Conservation (phyloP, 1,140 invertebrate species). For the Elymnias hypermnestra region DNA sequence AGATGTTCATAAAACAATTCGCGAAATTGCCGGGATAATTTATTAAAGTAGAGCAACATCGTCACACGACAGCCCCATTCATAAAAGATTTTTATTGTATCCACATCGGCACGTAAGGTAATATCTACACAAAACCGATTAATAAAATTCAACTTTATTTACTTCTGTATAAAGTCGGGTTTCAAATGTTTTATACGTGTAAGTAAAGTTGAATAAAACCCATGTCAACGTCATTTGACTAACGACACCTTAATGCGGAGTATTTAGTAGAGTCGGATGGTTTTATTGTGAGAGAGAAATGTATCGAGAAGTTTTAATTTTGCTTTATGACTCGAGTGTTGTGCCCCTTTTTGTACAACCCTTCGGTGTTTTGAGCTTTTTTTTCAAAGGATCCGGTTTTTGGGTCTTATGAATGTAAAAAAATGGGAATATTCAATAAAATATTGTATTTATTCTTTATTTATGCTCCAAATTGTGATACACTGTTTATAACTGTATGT, state of each 20-base stretch:
- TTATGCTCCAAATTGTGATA: no score
- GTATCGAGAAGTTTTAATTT: slow-evolving; percentile 74
- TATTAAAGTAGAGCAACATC: slow-evolving; percentile 53
- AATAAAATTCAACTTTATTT: slow-evolving; percentile 15
- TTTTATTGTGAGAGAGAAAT: slow-evolving; percentile 65
- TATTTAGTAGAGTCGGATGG: slow-evolving; percentile 63
- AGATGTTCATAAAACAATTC: slow-evolving; percentile 56
- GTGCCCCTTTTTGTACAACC: slow-evolving; percentile 26
- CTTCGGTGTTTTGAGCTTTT: slow-evolving; percentile 3
- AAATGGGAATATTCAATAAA: no score
- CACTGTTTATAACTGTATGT: no score
- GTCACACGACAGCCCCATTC: slow-evolving; percentile 61
- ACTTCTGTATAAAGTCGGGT: slow-evolving; percentile 13
- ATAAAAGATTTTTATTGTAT: slow-evolving; percentile 56
- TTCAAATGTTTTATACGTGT: slow-evolving; percentile 4
- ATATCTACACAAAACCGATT: background rate
- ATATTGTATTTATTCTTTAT: no score
- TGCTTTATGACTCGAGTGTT: slow-evolving; percentile 57
- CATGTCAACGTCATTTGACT: slow-evolving; percentile 45
- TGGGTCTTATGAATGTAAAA: no score
- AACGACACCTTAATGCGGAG: slow-evolving; percentile 68
- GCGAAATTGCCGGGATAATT: slow-evolving; percentile 55
- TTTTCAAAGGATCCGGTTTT: no score
- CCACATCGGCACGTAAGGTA: slow-evolving; percentile 22
- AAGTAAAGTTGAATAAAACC: slow-evolving; percentile 11